phyloP scores from a whole-genome alignment of 1,140 invertebrate species.

The Bathynomus jamesi region DNA sequence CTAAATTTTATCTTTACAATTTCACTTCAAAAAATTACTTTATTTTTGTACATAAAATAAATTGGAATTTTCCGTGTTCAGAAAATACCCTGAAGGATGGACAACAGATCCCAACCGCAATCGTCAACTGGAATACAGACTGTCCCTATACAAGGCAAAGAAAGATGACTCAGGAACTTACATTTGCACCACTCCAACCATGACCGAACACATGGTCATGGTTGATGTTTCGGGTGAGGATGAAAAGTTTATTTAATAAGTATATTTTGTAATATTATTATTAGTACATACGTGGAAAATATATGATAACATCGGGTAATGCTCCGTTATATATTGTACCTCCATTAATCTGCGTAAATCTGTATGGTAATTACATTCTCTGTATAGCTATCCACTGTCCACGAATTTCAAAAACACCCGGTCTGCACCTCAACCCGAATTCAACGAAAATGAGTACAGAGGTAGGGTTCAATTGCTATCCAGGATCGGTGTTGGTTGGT shows the following conservation, averaged over 20 bases:
- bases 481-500: constrained; percentile 71
- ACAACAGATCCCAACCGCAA: constrained; percentile 67
- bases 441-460: constrained; percentile 61
- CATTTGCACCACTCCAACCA: constrained; percentile 68
- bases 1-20: no score
- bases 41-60: no score
- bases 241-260: background rate
- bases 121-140: constrained; percentile 66
- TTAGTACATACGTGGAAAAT: constrained; percentile 5
- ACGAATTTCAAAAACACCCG: constrained; percentile 54
- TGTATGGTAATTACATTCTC: no score
- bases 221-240: constrained; percentile 62
- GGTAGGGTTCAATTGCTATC: constrained; percentile 66
- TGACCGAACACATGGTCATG: constrained; percentile 68
- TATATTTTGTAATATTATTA: no score
- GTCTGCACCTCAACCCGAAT: constrained; percentile 39
- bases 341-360: no score
- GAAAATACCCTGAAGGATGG: constrained; percentile 74
- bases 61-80: no score
- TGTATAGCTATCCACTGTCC: constrained; percentile 71
- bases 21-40: no score
- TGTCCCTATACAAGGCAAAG: constrained; percentile 67
- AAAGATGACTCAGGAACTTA: constrained; percentile 71
- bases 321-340: no score
- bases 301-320: no score